Evolutionary conservation across 2,797 vertebrate genomes (phyloP).

Genomic region (Acanthurus leucopareius): DNA sequence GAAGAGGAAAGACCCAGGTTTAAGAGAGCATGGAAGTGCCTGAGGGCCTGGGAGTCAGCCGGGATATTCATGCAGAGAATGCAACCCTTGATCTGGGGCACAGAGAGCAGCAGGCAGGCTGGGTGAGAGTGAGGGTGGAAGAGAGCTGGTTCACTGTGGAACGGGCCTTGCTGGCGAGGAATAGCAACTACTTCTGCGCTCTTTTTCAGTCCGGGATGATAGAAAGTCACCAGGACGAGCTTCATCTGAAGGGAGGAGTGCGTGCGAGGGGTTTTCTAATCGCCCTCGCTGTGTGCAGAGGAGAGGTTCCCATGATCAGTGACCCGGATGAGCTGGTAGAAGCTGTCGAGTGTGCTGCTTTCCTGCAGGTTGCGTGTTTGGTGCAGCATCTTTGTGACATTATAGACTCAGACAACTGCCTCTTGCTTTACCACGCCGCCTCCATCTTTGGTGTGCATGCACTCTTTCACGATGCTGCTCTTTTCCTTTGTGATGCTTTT

Average conservation of each 20-base stretch:
- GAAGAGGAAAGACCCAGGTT: conserved; percentile 38
- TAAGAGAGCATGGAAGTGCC: conserved; percentile 65
- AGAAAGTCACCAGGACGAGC: conserved; percentile 89
- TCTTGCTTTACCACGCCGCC: conserved; percentile 90
- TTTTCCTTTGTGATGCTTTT: conserved; percentile 91
- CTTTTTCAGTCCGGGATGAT: conserved; percentile 96
- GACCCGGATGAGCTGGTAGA: conserved; percentile 90
- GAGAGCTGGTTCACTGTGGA: conserved; percentile 88
- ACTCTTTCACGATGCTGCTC: conserved; percentile 87
- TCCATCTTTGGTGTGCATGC: conserved; percentile 88
- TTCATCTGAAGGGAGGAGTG: conserved; percentile 88
- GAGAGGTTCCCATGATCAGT: conserved; percentile 84
- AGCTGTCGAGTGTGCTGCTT: conserved; percentile 93
- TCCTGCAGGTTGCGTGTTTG: conserved; percentile 90
- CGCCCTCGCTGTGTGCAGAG: conserved; percentile 88
- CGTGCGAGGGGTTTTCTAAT: conserved; percentile 88
- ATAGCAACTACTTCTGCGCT: conserved; percentile 93
- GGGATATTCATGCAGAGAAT: conserved; percentile 42
- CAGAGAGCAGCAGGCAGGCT: conserved; percentile 30
- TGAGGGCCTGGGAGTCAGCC: conserved; percentile 41
- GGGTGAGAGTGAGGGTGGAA: conserved; percentile 89
- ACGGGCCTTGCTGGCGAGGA: conserved; percentile 83
- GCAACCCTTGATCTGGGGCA: conserved; percentile 39
- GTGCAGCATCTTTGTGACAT: conserved; percentile 88
- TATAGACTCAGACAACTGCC: conserved; percentile 92